Conservation (phyloP, 2,113 vertebrate species). For the Gobio gobio region DNA sequence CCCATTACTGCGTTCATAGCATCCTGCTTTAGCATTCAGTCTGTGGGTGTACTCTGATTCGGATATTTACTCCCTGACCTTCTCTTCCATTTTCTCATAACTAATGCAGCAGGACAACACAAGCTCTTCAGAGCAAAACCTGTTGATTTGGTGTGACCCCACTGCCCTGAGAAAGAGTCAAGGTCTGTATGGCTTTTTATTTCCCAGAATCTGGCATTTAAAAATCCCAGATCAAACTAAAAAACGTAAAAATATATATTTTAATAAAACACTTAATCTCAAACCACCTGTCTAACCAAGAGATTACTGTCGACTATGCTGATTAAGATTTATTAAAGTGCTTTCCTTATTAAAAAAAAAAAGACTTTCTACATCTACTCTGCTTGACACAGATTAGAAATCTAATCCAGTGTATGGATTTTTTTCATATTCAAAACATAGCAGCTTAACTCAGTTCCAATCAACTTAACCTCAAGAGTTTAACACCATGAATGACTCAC, state of each 20-base stretch:
- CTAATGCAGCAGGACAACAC: constrained; percentile 8
- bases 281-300: no score
- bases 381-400: neutral
- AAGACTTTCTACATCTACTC: neutral
- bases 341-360: neutral
- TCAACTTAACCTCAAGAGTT: constrained; percentile 16
- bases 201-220: neutral
- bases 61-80: constrained; percentile 3
- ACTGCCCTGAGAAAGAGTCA: neutral
- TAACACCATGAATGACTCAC: constrained; percentile 6
- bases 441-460: neutral
- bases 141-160: neutral
- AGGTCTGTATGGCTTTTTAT: neutral
- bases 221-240: neutral
- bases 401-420: neutral
- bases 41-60: neutral
- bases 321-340: neutral
- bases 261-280: no score
- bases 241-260: neutral
- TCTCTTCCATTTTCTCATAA: neutral
- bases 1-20: neutral
- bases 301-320: no score
- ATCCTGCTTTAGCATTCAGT: neutral
- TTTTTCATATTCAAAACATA: neutral
- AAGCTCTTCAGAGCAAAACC: constrained; percentile 19